Evolutionary conservation across 2,113 vertebrate species (phyloP), one percentile per base, ranked within the genome.

Genomic region (Oncorhynchus tshawytscha): DNA sequence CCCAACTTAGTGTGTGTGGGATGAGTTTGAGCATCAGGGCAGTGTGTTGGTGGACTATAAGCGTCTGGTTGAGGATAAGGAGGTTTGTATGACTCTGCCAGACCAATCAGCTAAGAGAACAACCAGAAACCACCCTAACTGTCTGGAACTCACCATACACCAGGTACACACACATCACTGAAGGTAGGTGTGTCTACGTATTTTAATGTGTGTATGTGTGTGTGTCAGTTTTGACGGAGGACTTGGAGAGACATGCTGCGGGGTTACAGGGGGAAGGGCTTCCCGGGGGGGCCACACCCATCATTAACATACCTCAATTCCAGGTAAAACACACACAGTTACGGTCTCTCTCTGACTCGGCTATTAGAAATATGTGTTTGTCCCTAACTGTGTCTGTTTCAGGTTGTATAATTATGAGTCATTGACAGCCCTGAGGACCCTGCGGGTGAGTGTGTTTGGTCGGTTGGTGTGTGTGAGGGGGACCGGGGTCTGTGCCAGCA

Each of bases 1-100:
- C n/a, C n/a, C n/a, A n/a, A n/a, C n/a, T 39, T 39, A 39, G 27
- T 59, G 60, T 34, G 70, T 57, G 79, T 12, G 99, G 98, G 98
- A 98, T 93, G 98, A 99, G 90, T 96, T 99, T 85, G 98, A 99
- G 94, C 95, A 96, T 70, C 97, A 99, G 83, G 98, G 97, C 86
- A 99, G 97, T 72, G 94, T 99, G 75, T 91, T 99, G n/a, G 95
- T 99, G 86, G 97, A 99, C 90, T 99, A 95, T 81, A 94, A 95
- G 72, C 96, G 98, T 20, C 82, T 99, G 34, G 87, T 86, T 60
- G 76, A 92, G 78, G 93, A 97, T 45, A 84, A 82, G 73, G 82
- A 78, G 1, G 75, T 99, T 78, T 77, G 73, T 71, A 71, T 76
- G 13, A 87, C 85, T 0, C 82, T 98, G 74, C 92, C 96, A 81